Evolutionary conservation across 1,140 invertebrate species (phyloP).

Genomic region (Cataglyphis hispanica): DNA sequence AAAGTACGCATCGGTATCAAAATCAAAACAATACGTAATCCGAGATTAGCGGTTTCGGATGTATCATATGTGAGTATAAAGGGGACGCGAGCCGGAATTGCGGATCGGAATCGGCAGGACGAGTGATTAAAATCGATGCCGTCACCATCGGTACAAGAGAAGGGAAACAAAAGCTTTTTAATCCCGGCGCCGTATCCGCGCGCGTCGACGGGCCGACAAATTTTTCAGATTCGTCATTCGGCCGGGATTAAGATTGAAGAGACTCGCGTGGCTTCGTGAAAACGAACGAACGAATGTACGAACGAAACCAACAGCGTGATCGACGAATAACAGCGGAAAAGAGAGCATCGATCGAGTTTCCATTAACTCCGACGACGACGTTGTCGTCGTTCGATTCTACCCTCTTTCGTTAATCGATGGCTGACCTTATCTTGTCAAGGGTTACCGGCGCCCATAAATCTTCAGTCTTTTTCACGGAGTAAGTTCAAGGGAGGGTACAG

Average conservation of each 20-base stretch:
- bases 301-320: slow-evolving; percentile 43
- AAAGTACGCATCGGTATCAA: slow-evolving; percentile 12
- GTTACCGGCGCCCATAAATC: slow-evolving; percentile 70
- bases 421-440: slow-evolving; percentile 74
- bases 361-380: slow-evolving; percentile 64
- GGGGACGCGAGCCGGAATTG: slow-evolving; percentile 27
- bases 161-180: slow-evolving; percentile 56
- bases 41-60: slow-evolving; percentile 36
- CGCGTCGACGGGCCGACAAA: slow-evolving; percentile 50
- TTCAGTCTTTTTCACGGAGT: slow-evolving; percentile 59
- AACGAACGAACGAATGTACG: neutral
- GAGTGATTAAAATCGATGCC: slow-evolving; percentile 57
- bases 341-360: slow-evolving; percentile 60
- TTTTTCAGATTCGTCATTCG: slow-evolving; percentile 59
- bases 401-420: slow-evolving; percentile 70
- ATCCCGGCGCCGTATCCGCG: slow-evolving; percentile 44
- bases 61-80: slow-evolving; percentile 50
- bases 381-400: slow-evolving; percentile 44
- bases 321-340: slow-evolving; percentile 55
- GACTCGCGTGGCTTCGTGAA: slow-evolving; percentile 22
- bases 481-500: slow-evolving; percentile 71
- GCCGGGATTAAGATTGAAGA: slow-evolving; percentile 60
- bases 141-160: neutral
- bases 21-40: slow-evolving; percentile 57
- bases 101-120: slow-evolving; percentile 43